Percentiles rank a stretch among this genome's conserved stretches.
Evolutionary conservation across 2,797 vertebrate species (phyloP).

Genomic region (Setipinna tenuifilis): DNA sequence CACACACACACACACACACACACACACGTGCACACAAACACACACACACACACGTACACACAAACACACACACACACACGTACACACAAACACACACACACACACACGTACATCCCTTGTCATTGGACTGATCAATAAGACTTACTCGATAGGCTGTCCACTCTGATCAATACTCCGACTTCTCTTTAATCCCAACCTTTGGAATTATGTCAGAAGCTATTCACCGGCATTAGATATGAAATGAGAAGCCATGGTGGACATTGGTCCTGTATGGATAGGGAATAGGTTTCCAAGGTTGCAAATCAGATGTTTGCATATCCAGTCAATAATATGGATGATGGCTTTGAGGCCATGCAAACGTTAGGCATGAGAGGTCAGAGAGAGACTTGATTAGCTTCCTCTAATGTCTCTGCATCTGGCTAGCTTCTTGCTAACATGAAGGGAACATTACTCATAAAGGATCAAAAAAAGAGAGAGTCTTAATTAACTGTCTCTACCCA

Average conservation of each 20-base stretch:
- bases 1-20: no score
- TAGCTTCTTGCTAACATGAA: no score
- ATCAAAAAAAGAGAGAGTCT: no score
- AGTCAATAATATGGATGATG: neutral
- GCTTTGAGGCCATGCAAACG: neutral
- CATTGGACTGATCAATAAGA: neutral
- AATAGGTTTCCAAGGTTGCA: neutral
- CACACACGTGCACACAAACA: no score
- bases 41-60: no score
- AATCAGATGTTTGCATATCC: neutral
- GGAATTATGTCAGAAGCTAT: slow-evolving; percentile 5
- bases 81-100: no score
- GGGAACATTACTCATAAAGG: no score
- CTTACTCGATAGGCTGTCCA: neutral
- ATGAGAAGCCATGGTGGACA: neutral
- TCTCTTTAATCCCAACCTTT: slow-evolving; percentile 8
- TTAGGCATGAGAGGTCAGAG: neutral
- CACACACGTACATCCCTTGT: neutral
- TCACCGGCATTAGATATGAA: slow-evolving; percentile 5
- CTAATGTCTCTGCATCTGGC: neutral
- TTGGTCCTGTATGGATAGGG: neutral
- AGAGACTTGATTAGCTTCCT: neutral
- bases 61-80: no score
- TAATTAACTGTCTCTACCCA: no score
- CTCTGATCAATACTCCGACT: slow-evolving; percentile 6